Evolutionary conservation across 2,888 invertebrate genomes (phyloP), one percentile per base, ranked within the genome.

Genomic region (Sarcophaga variegata): DNA sequence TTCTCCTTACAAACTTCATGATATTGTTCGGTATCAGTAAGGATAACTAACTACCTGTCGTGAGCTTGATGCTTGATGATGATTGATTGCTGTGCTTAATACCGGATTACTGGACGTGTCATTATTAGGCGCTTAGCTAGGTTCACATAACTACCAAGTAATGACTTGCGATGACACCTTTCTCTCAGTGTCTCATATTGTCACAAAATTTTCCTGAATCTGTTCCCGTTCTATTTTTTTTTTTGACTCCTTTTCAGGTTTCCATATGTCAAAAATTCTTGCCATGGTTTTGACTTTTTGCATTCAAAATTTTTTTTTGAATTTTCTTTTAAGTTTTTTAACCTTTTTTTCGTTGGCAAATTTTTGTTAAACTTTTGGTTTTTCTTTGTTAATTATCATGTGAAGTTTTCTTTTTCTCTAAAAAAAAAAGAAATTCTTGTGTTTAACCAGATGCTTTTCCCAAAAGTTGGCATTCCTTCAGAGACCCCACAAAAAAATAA

Each of bases 371-470:
- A 37, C 37, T 37, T 37, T 37, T 37, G 37, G 37, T 37, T 37
- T 37, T 37, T 37, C 66, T 71, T 71, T 74, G 72, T 83, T 83
- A 83, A 83, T 83, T 78, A 83, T 62, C 77, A 66, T 83, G 49
- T 83, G 67, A 83, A 54, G 17, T 78, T 83, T 83, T 78, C 72
- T 66, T 71, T 59, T 10, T 3, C 22, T 22, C 45, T 6, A 1
- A 37, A 72, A 37, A 37, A 37, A 49, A 63, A 45, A 60, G 27
- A 70, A 67, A 69, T 27, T 78, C 45, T 45, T 64, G 62, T 71
- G 70, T 54, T 54, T 64, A 71, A 54, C 77, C 77, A 67, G 37
- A 77, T 77, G 77, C 60, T 60, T 60, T 69, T 60, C 22, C 67
- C 59, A 11, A 69, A 69, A 77, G 45, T 77, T 76, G 25, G 27